Evolutionary conservation across 2,888 invertebrate species (phyloP).

Genomic region (Anoplius nigerrimus): DNA sequence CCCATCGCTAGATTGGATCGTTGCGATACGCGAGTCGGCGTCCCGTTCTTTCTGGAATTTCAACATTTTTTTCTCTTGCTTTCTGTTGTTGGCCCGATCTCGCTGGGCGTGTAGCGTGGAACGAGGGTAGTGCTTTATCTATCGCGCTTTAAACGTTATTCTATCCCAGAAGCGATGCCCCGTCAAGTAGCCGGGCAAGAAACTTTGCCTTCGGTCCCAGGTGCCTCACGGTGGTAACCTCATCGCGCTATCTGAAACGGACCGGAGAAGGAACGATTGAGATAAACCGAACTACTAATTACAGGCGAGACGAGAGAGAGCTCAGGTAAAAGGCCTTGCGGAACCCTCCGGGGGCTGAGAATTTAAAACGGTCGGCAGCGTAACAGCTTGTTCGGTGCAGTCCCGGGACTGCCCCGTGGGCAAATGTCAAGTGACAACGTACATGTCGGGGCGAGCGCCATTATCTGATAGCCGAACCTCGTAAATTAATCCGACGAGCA

Average conservation of each 20-base stretch:
- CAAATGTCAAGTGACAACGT: conserved; percentile 28
- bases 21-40: too few relatives aligned
- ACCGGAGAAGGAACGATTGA: conserved; percentile 29
- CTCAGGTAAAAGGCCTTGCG: conserved; percentile 20
- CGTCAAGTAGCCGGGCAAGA: conserved; percentile 2
- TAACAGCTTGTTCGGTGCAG: conserved; percentile 35
- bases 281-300: conserved; percentile 48
- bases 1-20: too few relatives aligned
- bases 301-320: conserved; percentile 32
- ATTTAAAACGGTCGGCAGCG: conserved; percentile 25
- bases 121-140: too few relatives aligned
- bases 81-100: too few relatives aligned
- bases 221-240: conserved; percentile 31
- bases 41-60: too few relatives aligned
- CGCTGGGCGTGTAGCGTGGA: too few relatives aligned
- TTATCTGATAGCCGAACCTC: too few relatives aligned
- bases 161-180: background rate
- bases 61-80: too few relatives aligned
- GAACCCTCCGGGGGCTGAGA: conserved; percentile 28
- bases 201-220: conserved; percentile 22
- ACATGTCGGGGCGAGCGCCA: too few relatives aligned
- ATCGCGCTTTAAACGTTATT: too few relatives aligned
- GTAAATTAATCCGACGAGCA: too few relatives aligned
- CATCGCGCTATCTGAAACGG: conserved; percentile 30
- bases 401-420: conserved; percentile 1